phyloP scores from a whole-genome alignment of 2,113 vertebrate genomes.

The Lipophrys pholis region DNA sequence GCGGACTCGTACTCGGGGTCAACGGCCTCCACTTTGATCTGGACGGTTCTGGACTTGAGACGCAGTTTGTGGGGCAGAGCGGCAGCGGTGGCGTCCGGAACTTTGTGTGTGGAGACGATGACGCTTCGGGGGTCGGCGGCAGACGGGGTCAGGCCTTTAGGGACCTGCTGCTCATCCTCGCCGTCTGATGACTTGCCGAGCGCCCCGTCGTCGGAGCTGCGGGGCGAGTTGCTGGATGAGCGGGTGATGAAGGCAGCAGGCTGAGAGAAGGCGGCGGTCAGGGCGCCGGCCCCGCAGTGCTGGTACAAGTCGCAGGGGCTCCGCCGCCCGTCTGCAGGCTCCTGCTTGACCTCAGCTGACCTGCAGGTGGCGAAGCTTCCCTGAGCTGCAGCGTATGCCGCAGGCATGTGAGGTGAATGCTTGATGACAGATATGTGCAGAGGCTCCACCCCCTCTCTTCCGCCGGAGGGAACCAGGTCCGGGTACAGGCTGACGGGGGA shows the following conservation, averaged over 20 bases:
- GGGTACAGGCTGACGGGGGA: slow-evolving; percentile 85
- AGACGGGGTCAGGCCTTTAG: slow-evolving; percentile 88
- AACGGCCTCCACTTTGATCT: slow-evolving; percentile 92
- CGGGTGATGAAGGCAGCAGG: slow-evolving; percentile 86
- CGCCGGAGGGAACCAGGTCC: slow-evolving; percentile 82
- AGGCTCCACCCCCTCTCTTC: slow-evolving; percentile 74
- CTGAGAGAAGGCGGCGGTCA: slow-evolving; percentile 83
- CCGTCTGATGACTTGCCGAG: slow-evolving; percentile 93
- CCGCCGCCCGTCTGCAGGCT: slow-evolving; percentile 87
- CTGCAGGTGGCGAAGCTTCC: slow-evolving; percentile 77
- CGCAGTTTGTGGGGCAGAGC: slow-evolving; percentile 96
- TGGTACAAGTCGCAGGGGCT: slow-evolving; percentile 87
- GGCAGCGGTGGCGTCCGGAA: slow-evolving; percentile 89
- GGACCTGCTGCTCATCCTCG: slow-evolving; percentile 97
- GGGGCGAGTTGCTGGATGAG: slow-evolving; percentile 92
- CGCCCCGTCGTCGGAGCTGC: slow-evolving; percentile 90
- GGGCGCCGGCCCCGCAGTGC: slow-evolving; percentile 83
- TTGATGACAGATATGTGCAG: slow-evolving; percentile 94
- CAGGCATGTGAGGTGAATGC: slow-evolving; percentile 91
- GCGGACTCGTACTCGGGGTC: slow-evolving; percentile 90
- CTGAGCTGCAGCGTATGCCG: slow-evolving; percentile 78
- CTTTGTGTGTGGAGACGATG: slow-evolving; percentile 88
- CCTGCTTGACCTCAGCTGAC: slow-evolving; percentile 88
- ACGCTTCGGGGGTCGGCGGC: slow-evolving; percentile 86
- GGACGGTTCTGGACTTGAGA: slow-evolving; percentile 92